Base-by-base conservation (phyloP, 2,113 vertebrate species). In the Callopanchax toddi region DNA sequence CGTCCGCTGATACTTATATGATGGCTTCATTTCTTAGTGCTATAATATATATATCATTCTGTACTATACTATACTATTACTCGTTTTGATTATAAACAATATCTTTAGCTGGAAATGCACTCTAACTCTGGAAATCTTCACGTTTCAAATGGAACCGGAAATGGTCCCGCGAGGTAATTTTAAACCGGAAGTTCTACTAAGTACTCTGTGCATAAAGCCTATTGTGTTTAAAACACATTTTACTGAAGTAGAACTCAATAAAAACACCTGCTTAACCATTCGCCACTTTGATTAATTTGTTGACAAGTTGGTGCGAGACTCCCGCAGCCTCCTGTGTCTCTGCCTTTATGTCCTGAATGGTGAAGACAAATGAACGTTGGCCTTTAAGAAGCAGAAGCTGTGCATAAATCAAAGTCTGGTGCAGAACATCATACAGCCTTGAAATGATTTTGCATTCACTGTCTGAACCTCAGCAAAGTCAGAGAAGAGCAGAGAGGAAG, bases 401-500 rank as follows among this genome's bases (percentile, higher is more conserved):
- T 21, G 13, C 13, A 15, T 16, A 12, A 18, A 29, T 32, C 12
- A 11, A 23, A 7, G 1, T 20, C 39, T 15, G 16, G 17, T 52
- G 26, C 17, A 3, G 25, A 50, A 34, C 23, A 26, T 6, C 1
- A 11, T 12, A 49, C 13, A 45, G 17, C 39, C 45, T 13, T 13
- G 11, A 17, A 61, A 43, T 63, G 4, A 22, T 66, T 29, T 39
- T 6, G 12, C 16, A 49, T 70, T 63, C 18, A 56, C 44, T 20
- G 7, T 2, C 10, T 54, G 39, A 22, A 11, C 52, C 26, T 51
- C 29, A 10, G 48, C 17, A 64, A 64, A 6, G 10, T 42, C 5
- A 51, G 44, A 64, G 8, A 48, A 43, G 20, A 48, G 20, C 26
- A 16, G 1, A 18, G 37, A 60, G 49, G 53, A 66, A 71, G 55